phyloP scores from a whole-genome alignment of 2,888 invertebrate species.

The Bursaphelenchus okinawaensis region DNA sequence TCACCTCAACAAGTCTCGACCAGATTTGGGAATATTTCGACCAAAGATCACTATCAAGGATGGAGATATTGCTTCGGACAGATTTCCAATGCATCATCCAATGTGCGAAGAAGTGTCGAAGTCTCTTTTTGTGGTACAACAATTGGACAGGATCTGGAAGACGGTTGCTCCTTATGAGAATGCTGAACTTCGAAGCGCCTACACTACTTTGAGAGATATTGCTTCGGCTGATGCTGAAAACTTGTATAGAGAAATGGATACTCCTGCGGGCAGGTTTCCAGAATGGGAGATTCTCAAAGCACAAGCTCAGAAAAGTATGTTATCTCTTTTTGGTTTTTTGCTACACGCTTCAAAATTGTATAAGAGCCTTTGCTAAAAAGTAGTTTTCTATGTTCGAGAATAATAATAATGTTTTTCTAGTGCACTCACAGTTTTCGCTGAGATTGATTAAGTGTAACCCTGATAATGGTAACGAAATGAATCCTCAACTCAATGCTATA shows the following conservation, averaged over 20 bases:
- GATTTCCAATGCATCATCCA: constrained; percentile 17
- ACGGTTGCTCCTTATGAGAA: constrained; percentile 5
- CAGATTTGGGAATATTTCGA: constrained; percentile 10
- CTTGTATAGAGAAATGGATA: constrained; percentile 9
- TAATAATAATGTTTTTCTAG: background rate
- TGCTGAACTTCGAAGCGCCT: background rate
- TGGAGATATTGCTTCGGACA: constrained; percentile 13
- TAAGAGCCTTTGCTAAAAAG: too few species aligned
- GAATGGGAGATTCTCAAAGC: constrained; percentile 7
- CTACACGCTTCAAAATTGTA: too few species aligned
- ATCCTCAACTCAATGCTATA: background rate
- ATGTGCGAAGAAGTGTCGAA: constrained; percentile 10
- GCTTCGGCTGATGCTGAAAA: constrained; percentile 2
- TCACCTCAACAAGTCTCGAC: constrained; percentile 15
- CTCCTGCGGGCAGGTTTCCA: constrained; percentile 2
- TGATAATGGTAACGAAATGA: background rate
- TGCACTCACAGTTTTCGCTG: constrained; percentile 3
- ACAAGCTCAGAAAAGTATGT: constrained; percentile 9
- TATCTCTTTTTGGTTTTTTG: background rate
- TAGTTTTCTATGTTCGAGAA: too few species aligned
- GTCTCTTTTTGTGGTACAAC: constrained; percentile 14
- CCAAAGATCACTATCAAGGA: constrained; percentile 22
- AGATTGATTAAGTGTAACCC: constrained; percentile 3
- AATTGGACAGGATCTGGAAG: constrained; percentile 17
- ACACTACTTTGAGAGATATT: background rate